phyloP scores from a whole-genome alignment of 2,113 vertebrate species.

The Columba livia region DNA sequence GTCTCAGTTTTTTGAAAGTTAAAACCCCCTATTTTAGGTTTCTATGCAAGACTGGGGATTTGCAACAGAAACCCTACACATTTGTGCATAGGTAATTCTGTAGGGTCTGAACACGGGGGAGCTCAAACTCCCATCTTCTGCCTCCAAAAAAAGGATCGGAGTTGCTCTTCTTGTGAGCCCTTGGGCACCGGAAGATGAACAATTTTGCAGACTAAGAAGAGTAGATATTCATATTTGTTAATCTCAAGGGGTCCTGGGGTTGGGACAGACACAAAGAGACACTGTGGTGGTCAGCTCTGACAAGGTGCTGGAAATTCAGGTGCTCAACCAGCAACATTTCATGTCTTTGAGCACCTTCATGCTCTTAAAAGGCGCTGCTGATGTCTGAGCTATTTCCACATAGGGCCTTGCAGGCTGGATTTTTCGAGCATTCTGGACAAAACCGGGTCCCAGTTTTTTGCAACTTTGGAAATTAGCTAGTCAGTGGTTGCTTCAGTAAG shows the following conservation, averaged over 20 bases:
- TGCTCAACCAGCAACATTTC: background rate
- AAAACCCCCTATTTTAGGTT: background rate
- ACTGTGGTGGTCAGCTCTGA: background rate
- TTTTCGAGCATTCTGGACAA: background rate
- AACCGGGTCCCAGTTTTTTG: background rate
- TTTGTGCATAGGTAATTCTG: background rate
- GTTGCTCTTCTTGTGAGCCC: background rate
- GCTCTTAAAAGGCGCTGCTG: background rate
- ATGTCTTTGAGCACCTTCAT: background rate
- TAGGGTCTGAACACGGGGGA: background rate
- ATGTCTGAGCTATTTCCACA: background rate
- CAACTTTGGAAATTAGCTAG: background rate
- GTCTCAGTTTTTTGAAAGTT: background rate
- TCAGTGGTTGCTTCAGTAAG: background rate
- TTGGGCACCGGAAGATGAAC: background rate
- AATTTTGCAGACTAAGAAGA: background rate
- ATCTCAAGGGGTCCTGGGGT: background rate
- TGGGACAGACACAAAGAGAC: background rate
- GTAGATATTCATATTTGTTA: background rate
- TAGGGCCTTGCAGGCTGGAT: background rate
- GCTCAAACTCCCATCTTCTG: background rate
- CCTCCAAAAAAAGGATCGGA: background rate
- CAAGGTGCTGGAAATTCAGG: background rate
- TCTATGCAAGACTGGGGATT: background rate
- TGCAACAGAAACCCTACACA: background rate